These are phyloP conservation scores for Presbytis comata DNA, from an alignment of 2,797 vertebrate genomes.

Conservation along the genomic window DNA sequence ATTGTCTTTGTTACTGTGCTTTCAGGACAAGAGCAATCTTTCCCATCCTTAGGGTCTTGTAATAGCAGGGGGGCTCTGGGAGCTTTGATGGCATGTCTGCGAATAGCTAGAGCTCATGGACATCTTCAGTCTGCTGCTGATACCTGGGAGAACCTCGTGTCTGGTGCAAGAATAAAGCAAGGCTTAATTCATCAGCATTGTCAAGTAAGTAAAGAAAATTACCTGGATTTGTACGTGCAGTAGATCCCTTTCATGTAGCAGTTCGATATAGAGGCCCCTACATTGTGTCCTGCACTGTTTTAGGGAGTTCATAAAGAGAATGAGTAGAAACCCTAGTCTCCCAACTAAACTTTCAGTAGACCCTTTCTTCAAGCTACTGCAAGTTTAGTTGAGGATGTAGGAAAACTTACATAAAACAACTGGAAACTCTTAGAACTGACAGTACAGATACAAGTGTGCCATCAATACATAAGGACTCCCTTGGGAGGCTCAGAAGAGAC, in stretches of 20 bases:
- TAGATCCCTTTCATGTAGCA: neutral
- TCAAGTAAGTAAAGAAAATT: constrained; percentile 87
- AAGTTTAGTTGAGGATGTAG: neutral
- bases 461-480: neutral
- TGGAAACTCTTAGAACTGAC: neutral
- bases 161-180: constrained; percentile 87
- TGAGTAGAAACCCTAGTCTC: neutral
- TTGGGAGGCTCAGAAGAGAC: neutral
- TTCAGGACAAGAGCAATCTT: neutral
- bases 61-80: constrained; percentile 91
- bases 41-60: constrained; percentile 75
- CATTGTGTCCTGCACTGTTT: neutral
- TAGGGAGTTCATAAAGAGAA: neutral
- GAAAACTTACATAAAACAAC: neutral
- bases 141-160: constrained; percentile 88
- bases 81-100: constrained; percentile 95
- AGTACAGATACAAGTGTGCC: neutral
- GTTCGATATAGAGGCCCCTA: neutral
- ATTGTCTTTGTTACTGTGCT: neutral
- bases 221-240: neutral
- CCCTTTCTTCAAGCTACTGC: neutral
- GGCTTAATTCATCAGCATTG: constrained; percentile 95
- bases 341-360: neutral
- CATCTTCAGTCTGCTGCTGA: constrained; percentile 86
- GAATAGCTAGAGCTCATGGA: constrained; percentile 93